Base-by-base conservation (phyloP, 2,888 invertebrate species). In the Rhagium mordax region DNA sequence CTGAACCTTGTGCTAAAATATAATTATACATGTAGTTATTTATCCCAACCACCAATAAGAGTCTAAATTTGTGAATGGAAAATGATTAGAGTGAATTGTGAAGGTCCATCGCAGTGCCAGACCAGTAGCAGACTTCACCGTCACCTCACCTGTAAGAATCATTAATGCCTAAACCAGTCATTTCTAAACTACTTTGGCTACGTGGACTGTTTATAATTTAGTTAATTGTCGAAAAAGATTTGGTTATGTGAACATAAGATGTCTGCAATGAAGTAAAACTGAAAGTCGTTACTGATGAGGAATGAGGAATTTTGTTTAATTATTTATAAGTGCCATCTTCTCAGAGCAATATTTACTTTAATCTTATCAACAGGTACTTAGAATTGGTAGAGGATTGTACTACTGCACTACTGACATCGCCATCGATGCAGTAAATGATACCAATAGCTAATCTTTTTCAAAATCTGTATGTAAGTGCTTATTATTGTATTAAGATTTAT, bases 1-100 rank as follows among this genome's bases (percentile, higher is more conserved):
- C 83, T 79, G 78, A 81, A 84, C 84, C 85, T 74, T 77, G 84
- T 85, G 84, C 84, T 79, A 79, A 71, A 77, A 67, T 70, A 77
- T 79, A 79, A 80, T 53, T 65, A 53, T 53, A 20, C 10, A 53
- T 33, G 53, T 51, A 57, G 21, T 21, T 57, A 57, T 55, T 57
- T 67, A 53, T 67, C 83, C 86, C 85, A 86, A 85, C 83, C 85
- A 85, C 85, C 85, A 84, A 79, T 80, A 81, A 83, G 80, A 82
- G 81, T 83, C 78, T 78, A 76, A 75, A 72, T 59, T 72, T 69
- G 64, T 71, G 70, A 64, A 21, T 55, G 55, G 57, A 70, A 71
- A 72, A 68, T 73, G 41, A 72, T 73, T 78, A 77, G 69, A 79
- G 80, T 74, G 80, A 76, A 74, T 74, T 75, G 80, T 71, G 75